Percentiles rank a stretch among this genome's conserved stretches.
Evolutionary conservation across 2,797 vertebrate species (phyloP).

Genomic region (Pagetopsis macropterus): DNA sequence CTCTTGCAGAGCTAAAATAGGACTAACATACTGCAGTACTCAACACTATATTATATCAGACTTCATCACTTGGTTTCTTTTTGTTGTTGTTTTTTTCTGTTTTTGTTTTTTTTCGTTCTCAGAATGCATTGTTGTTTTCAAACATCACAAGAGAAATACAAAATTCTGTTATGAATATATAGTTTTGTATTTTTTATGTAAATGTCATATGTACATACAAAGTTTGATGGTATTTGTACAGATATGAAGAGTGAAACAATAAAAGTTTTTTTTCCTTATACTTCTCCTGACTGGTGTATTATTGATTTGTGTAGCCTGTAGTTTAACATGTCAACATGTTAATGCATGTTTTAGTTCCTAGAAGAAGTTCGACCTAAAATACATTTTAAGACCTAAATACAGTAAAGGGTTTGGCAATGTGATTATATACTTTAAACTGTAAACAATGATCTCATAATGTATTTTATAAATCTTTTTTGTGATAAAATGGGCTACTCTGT

Average conservation of each 20-base stretch:
- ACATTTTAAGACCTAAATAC: neutral
- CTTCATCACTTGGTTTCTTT: slow-evolving; percentile 73
- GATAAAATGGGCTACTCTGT: neutral
- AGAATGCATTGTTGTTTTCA: slow-evolving; percentile 93
- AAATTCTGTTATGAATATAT: slow-evolving; percentile 99
- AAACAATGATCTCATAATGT: neutral
- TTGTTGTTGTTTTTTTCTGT: slow-evolving; percentile 64
- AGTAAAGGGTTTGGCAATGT: neutral
- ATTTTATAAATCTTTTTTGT: neutral
- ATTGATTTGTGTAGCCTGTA: slow-evolving; percentile 17
- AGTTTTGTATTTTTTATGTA: slow-evolving; percentile 99
- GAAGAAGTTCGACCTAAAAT: neutral
- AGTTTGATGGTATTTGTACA: slow-evolving; percentile 99
- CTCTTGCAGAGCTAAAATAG: slow-evolving; percentile 77
- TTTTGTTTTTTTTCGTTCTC: slow-evolving; percentile 69
- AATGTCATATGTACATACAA: slow-evolving; percentile 99
- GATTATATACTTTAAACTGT: neutral
- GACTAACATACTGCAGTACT: slow-evolving; percentile 76
- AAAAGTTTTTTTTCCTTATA: slow-evolving; percentile 82
- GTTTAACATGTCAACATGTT: accelerated
- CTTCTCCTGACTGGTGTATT: slow-evolving; percentile 34
- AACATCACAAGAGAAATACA: slow-evolving; percentile 98
- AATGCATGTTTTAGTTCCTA: neutral
- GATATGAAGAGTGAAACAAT: slow-evolving; percentile 99
- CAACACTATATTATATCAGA: slow-evolving; percentile 79